Evolutionary conservation across 2,888 invertebrate species (phyloP).

Genomic region (Achlya flavicornis): DNA sequence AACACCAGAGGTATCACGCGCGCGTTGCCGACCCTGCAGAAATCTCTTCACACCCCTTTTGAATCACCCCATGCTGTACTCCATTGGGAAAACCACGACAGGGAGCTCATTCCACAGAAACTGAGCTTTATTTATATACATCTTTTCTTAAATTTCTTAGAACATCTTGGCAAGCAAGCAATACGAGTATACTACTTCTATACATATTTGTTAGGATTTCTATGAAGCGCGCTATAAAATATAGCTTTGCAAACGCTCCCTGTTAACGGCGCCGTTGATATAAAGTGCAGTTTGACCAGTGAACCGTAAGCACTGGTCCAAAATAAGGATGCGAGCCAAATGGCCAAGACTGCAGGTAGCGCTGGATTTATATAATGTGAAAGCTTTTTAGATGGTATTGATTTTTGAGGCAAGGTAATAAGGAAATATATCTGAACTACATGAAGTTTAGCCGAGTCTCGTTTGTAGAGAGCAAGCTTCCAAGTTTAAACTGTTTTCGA

Average conservation of each 20-base stretch:
- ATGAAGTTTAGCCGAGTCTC: too few relatives aligned
- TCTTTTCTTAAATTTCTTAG: too few relatives aligned
- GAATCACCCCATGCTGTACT: too few relatives aligned
- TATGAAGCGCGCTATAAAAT: not conserved
- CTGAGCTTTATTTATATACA: too few relatives aligned
- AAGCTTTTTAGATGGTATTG: not conserved
- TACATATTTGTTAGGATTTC: not conserved
- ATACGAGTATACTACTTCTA: not conserved
- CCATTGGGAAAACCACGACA: too few relatives aligned
- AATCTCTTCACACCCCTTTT: too few relatives aligned
- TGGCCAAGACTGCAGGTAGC: not conserved
- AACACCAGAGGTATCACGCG: too few relatives aligned
- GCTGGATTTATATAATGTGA: not conserved
- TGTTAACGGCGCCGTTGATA: constrained; percentile 3
- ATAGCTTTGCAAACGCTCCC: constrained; percentile 2
- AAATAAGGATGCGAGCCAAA: not conserved
- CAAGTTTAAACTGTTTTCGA: too few relatives aligned
- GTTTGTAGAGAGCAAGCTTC: too few relatives aligned
- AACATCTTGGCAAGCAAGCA: not conserved
- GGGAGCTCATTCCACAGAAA: too few relatives aligned
- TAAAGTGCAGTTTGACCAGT: constrained; percentile 1
- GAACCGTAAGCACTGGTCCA: not conserved
- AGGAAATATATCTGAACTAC: too few relatives aligned
- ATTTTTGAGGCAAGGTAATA: not conserved
- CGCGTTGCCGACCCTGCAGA: too few relatives aligned